A percentile compares a stretch with the other conserved stretches of the same genome.
phyloP scores from a whole-genome alignment of 2,113 vertebrate species.

The Callopanchax toddi region DNA sequence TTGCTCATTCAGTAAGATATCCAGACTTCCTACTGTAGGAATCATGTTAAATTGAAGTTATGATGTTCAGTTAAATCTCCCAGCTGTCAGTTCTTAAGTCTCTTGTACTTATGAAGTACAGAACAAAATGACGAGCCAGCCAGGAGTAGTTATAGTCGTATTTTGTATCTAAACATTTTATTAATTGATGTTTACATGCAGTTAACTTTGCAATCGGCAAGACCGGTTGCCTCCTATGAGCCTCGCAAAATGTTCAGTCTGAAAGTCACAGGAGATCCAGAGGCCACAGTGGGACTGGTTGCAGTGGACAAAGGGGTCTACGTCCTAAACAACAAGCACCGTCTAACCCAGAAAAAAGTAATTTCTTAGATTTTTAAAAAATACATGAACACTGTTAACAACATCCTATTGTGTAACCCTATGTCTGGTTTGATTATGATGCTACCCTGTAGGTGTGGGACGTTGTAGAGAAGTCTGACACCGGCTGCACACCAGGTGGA shows the following conservation, averaged over 20 bases:
- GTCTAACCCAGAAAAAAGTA: conserved; percentile 82
- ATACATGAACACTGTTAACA: not conserved
- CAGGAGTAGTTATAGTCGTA: too few relatives aligned
- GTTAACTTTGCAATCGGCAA: conserved; percentile 62
- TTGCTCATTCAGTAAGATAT: too few relatives aligned
- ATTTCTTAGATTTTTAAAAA: not conserved
- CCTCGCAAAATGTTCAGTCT: conserved; percentile 60
- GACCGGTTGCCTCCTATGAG: not conserved
- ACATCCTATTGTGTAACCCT: not conserved
- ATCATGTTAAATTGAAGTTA: too few relatives aligned
- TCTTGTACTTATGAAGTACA: too few relatives aligned
- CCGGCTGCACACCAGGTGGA: conserved; percentile 82
- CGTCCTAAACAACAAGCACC: conserved; percentile 79
- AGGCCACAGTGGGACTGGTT: conserved; percentile 77
- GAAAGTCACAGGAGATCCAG: conserved; percentile 76
- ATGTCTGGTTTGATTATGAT: not conserved
- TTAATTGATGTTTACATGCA: conserved; percentile 26
- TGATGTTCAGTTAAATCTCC: too few relatives aligned
- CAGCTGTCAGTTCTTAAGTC: too few relatives aligned
- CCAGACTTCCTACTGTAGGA: too few relatives aligned
- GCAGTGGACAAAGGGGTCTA: conserved; percentile 83
- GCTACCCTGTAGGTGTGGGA: conserved; percentile 79
- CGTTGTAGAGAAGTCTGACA: conserved; percentile 77
- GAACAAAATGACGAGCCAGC: too few relatives aligned
- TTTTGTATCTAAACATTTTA: not conserved